These are phyloP conservation scores for Nymphalis polychloros DNA, from an alignment of 2,888 invertebrate species.

Conservation along the genomic window DNA sequence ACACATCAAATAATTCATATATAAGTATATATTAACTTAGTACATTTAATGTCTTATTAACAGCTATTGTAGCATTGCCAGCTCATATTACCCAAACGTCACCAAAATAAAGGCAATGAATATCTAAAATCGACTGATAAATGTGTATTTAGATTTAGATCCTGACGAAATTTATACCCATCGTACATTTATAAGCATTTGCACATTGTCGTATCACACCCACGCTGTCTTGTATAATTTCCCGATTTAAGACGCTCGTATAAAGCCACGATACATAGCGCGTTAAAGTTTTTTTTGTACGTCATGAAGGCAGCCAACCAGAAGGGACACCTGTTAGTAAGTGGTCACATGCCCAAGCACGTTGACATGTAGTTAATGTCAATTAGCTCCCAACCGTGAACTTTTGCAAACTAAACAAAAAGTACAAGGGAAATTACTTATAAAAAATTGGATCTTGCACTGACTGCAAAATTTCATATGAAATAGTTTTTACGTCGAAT, in stretches of 20 bases:
- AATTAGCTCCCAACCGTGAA: background rate
- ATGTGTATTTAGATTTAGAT: constrained; percentile 26
- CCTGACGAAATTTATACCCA: constrained; percentile 41
- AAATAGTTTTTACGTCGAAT: too few relatives aligned
- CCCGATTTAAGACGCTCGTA: constrained; percentile 57
- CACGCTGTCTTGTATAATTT: constrained; percentile 72
- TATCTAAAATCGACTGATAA: constrained; percentile 22
- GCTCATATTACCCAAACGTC: background rate
- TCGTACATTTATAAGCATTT: constrained; percentile 56
- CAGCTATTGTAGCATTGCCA: too few relatives aligned
- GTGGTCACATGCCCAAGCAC: background rate
- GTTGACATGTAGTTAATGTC: background rate
- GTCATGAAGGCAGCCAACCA: constrained; percentile 1
- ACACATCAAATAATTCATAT: background rate
- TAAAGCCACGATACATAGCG: constrained; percentile 1
- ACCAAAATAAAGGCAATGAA: constrained; percentile 11
- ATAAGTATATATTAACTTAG: too few relatives aligned
- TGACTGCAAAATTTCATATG: too few relatives aligned
- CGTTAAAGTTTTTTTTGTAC: background rate
- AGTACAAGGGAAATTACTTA: too few relatives aligned
- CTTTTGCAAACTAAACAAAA: background rate
- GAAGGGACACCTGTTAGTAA: background rate
- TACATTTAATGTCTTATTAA: too few relatives aligned
- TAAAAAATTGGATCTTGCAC: too few relatives aligned
- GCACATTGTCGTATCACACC: constrained; percentile 75